A percentile compares a stretch with the other conserved stretches of the same genome.
These are phyloP conservation scores for Cerceris ruficornis DNA, from an alignment of 2,888 invertebrate genomes.

Conservation along the genomic window DNA sequence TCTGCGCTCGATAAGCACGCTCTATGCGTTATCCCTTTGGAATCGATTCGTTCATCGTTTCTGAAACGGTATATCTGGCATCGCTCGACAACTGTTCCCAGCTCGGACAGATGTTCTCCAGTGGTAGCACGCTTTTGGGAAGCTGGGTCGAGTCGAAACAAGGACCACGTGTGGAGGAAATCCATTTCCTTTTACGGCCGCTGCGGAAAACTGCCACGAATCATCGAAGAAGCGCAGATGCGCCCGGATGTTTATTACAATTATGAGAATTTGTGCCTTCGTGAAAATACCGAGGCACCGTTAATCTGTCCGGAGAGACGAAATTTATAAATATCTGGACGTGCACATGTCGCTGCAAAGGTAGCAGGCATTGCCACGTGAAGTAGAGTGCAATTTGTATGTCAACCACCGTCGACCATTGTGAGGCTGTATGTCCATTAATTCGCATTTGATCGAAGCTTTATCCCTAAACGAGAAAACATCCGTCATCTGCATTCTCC, in stretches of 20 bases:
- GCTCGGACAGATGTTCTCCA: slow-evolving; percentile 64
- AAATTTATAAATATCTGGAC: slow-evolving; percentile 1
- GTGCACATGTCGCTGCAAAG: background rate
- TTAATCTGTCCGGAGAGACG: background rate
- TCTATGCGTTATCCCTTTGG: background rate
- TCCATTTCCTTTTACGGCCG: slow-evolving; percentile 78
- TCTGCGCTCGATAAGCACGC: background rate
- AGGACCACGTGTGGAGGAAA: slow-evolving; percentile 80
- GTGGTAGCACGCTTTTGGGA: slow-evolving; percentile 52
- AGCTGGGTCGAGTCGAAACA: slow-evolving; percentile 70
- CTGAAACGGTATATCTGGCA: slow-evolving; percentile 25
- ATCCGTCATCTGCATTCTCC: no score
- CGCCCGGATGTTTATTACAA: slow-evolving; percentile 64
- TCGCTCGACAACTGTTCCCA: slow-evolving; percentile 60
- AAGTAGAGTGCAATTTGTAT: no score
- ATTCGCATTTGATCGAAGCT: no score
- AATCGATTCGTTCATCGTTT: slow-evolving; percentile 32
- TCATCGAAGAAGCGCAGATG: slow-evolving; percentile 64
- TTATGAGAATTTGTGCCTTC: slow-evolving; percentile 46
- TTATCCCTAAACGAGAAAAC: no score
- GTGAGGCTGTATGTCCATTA: no score
- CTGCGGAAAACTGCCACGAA: slow-evolving; percentile 64
- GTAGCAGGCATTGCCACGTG: no score
- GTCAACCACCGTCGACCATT: no score
- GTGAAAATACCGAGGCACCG: slow-evolving; percentile 1